Conservation (phyloP, 2,113 vertebrate species). For the Festucalex cinctus region DNA sequence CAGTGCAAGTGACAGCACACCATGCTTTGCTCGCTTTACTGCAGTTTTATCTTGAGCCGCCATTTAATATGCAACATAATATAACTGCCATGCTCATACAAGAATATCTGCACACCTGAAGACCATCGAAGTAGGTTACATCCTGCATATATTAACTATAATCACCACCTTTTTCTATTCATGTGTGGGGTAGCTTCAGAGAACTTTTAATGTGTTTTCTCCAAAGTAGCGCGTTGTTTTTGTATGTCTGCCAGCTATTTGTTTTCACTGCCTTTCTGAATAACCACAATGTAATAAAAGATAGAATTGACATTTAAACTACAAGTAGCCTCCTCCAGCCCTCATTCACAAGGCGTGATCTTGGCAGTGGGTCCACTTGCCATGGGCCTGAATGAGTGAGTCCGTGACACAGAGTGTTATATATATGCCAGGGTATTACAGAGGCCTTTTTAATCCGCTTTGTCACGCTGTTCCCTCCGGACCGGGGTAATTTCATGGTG, state of each 20-base stretch:
- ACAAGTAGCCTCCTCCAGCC: slow-evolving; percentile 16
- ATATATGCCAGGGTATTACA: slow-evolving; percentile 62
- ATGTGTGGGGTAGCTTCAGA: slow-evolving; percentile 36
- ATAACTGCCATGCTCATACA: slow-evolving; percentile 30
- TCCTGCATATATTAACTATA: slow-evolving; percentile 68
- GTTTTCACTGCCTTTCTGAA: slow-evolving; percentile 28
- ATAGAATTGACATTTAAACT: slow-evolving; percentile 56
- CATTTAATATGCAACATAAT: slow-evolving; percentile 46
- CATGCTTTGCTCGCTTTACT: slow-evolving; percentile 22
- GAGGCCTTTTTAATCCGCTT: slow-evolving; percentile 69
- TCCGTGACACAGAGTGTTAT: slow-evolving; percentile 62
- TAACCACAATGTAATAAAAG: slow-evolving; percentile 42
- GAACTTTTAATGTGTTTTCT: slow-evolving; percentile 47
- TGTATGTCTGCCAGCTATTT: slow-evolving; percentile 24
- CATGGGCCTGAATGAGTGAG: slow-evolving; percentile 21
- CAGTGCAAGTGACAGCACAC: slow-evolving; percentile 29
- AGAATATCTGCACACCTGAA: slow-evolving; percentile 52
- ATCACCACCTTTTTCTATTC: slow-evolving; percentile 41
- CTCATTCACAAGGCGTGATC: slow-evolving; percentile 13
- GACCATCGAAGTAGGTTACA: slow-evolving; percentile 62
- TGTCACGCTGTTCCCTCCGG: slow-evolving; percentile 67
- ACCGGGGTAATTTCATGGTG: slow-evolving; percentile 74
- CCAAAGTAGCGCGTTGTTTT: slow-evolving; percentile 19
- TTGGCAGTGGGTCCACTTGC: slow-evolving; percentile 42
- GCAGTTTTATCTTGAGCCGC: not conserved